These are phyloP conservation scores for Rostratula benghalensis DNA, from an alignment of 2,113 vertebrate genomes.

Conservation along the genomic window DNA sequence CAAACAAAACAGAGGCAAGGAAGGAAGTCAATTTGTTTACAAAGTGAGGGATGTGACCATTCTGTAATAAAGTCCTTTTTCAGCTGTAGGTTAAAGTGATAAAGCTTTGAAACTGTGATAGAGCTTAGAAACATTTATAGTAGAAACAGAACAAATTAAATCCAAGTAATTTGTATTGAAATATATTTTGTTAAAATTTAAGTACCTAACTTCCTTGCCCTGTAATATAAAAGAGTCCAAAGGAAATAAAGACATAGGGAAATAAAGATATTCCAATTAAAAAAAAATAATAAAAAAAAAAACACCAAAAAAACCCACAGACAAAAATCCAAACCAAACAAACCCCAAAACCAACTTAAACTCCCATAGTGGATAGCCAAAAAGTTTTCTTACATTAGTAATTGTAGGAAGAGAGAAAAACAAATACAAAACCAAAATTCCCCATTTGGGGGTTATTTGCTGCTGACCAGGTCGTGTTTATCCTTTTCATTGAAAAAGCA, in stretches of 20 bases:
- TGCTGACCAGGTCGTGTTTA: not conserved
- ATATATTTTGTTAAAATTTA: not conserved
- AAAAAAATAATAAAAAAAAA: not conserved
- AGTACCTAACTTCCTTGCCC: not conserved
- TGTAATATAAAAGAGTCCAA: not conserved
- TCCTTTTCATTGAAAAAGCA: not conserved
- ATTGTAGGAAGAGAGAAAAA: not conserved
- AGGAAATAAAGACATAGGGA: not conserved
- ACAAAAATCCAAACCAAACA: not conserved
- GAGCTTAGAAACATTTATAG: not conserved
- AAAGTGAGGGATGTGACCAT: not conserved
- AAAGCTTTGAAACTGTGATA: not conserved
- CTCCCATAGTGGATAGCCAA: not conserved
- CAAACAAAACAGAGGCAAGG: constrained; percentile 46
- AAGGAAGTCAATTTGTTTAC: constrained; percentile 57
- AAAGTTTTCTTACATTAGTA: not conserved
- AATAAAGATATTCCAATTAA: not conserved
- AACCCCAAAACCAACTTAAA: not conserved
- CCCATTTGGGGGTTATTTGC: not conserved
- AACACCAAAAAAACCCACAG: not conserved
- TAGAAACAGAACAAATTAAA: not conserved
- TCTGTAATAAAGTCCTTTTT: constrained; percentile 32
- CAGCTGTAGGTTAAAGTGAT: not conserved
- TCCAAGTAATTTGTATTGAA: not conserved
- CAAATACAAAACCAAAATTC: not conserved